Evolutionary conservation across 2,888 invertebrate genomes (phyloP).

Genomic region (Orthosia cruda): DNA sequence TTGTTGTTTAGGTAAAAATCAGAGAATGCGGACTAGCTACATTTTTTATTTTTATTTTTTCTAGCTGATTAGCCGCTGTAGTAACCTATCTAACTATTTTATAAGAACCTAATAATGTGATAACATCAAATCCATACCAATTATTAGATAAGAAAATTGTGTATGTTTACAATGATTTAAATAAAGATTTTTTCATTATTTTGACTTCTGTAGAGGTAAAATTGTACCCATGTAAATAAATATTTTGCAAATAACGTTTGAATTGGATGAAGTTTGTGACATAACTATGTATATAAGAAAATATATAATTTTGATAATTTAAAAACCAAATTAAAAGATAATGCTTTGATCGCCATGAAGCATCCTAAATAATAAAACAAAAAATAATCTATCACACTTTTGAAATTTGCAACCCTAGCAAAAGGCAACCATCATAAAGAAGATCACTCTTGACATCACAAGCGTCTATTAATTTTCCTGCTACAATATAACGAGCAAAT

Average conservation of each 20-base stretch:
- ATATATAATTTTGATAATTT: too few species aligned
- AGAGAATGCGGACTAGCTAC: background rate
- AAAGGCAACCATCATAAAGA: background rate
- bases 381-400: too few species aligned
- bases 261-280: too few species aligned
- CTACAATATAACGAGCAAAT: too few species aligned
- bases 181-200: background rate
- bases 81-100: background rate
- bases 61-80: background rate
- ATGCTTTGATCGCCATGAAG: too few species aligned
- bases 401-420: too few species aligned
- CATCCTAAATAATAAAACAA: too few species aligned
- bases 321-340: too few species aligned
- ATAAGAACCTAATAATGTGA: conserved; percentile 6
- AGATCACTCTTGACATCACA: background rate
- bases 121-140: background rate
- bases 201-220: background rate
- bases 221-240: background rate
- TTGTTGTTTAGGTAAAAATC: too few species aligned
- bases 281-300: too few species aligned
- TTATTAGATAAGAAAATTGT: background rate
- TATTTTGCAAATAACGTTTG: too few species aligned
- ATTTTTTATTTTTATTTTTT: too few species aligned
- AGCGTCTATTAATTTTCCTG: conserved; percentile 54
- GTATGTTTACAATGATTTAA: background rate